Percentiles rank a stretch among this genome's conserved stretches.
phyloP scores from a whole-genome alignment of 2,797 vertebrate genomes.

The Schizopygopsis malacanthus region DNA sequence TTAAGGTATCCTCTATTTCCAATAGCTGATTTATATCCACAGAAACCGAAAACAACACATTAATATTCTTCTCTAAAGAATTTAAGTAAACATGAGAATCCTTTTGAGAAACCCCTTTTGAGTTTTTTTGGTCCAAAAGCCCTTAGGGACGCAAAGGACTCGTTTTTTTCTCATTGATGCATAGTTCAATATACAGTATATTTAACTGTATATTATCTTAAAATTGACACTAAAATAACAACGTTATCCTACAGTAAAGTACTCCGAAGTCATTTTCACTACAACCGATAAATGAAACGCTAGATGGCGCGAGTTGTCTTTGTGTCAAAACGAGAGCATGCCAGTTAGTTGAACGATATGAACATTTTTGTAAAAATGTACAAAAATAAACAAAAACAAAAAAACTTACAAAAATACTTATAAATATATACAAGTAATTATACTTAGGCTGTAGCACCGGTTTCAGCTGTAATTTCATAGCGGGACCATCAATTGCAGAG shows the following conservation, averaged over 20 bases:
- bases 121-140: neutral
- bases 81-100: neutral
- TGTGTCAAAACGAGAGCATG: neutral
- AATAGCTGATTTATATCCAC: neutral
- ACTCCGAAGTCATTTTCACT: neutral
- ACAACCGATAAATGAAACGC: neutral
- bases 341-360: neutral
- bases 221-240: neutral
- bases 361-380: neutral
- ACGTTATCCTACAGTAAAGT: neutral
- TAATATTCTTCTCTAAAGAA: neutral
- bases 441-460: too few species aligned
- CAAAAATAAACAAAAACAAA: too few species aligned
- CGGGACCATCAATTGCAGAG: too few species aligned
- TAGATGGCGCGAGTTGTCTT: neutral
- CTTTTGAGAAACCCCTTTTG: neutral
- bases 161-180: neutral
- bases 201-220: neutral
- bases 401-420: too few species aligned
- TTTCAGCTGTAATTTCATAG: too few species aligned
- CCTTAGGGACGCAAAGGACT: neutral
- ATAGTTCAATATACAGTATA: too few species aligned
- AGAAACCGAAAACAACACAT: neutral
- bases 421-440: too few species aligned
- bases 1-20: neutral